Base-by-base conservation (phyloP, 2,797 vertebrate genomes). In the Danio choprae region DNA sequence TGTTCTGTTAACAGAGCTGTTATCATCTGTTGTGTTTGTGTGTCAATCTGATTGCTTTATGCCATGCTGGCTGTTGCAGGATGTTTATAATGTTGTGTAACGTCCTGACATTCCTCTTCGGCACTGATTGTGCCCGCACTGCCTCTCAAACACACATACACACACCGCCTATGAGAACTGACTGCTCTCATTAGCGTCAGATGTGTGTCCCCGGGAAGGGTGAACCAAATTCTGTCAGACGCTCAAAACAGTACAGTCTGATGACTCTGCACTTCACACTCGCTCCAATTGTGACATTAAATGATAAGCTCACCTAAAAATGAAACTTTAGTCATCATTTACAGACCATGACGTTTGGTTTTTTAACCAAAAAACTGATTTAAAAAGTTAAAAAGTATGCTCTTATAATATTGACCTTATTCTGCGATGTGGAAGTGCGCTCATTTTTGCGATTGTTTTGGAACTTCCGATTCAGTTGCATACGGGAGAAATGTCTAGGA, bases 31-130 rank as follows among this genome's bases (percentile, higher is more conserved):
- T 63, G 48, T 22, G 41, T 72, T 38, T 53, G 12, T 72, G 4
- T 62, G 65, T 70, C 67, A 43, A n/a, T 55, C 56, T 79, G 46
- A 56, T 16, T 7, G 6, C 50, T 63, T 41, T 48, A 56, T 72
- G 76, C 56, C 55, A 58, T 48, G 44, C 40, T 71, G 68, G 6
- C 10, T 29, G 59, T 83, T 68, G 69, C 36, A 74, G 78, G 50
- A 55, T 67, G 51, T 81, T 81, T 79, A 62, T 58, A 69, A 56
- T 81, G 76, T 62, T 70, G 56, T 74, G 70, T 74, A 82, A 60
- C 38, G 12, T 65, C 16, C 77, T 82, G 83, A 82, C 80, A 81
- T 82, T 84, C 72, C 77, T 76, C 73, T 40, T 58, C 56, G 7
- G 73, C 51, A 65, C 79, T 78, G 43, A 69, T 74, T 70, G 48